Evolutionary conservation across 2,797 vertebrate genomes (phyloP).

Genomic region (Labroides dimidiatus): DNA sequence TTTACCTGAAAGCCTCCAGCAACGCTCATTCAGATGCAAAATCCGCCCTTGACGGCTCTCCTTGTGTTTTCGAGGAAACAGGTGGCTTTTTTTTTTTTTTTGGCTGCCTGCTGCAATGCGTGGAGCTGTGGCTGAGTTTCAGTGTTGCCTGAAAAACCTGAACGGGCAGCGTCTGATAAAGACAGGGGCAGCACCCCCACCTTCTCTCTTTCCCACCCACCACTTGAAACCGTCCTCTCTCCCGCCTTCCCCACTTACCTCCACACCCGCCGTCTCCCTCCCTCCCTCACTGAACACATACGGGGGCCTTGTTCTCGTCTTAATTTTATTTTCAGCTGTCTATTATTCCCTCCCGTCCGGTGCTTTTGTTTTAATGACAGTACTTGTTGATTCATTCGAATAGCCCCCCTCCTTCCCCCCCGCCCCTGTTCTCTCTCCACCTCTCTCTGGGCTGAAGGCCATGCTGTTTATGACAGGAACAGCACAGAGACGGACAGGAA

Average conservation of each 20-base stretch:
- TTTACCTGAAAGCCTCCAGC: slow-evolving; percentile 21
- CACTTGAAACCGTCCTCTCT: slow-evolving; percentile 53
- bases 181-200: slow-evolving; percentile 49
- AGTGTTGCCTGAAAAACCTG: slow-evolving; percentile 46
- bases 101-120: slow-evolving; percentile 12
- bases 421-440: slow-evolving; percentile 9
- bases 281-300: slow-evolving; percentile 60
- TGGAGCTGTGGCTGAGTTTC: slow-evolving; percentile 24
- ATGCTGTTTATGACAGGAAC: slow-evolving; percentile 72
- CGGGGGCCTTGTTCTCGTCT: slow-evolving; percentile 70
- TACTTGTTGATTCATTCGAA: slow-evolving; percentile 73
- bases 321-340: slow-evolving; percentile 62
- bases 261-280: neutral
- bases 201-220: slow-evolving; percentile 49
- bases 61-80: slow-evolving; percentile 40
- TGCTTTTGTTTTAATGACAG: slow-evolving; percentile 78
- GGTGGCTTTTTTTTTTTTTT: slow-evolving; percentile 52
- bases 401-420: slow-evolving; percentile 13
- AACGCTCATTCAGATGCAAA: slow-evolving; percentile 36
- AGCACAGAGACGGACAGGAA: slow-evolving; percentile 51
- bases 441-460: slow-evolving; percentile 69
- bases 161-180: slow-evolving; percentile 67
- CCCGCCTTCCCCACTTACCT: slow-evolving; percentile 56
- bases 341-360: slow-evolving; percentile 61
- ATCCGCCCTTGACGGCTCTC: slow-evolving; percentile 13